These are phyloP conservation scores for Cephus pygmeus DNA, from an alignment of 2,888 invertebrate species.

Conservation along the genomic window DNA sequence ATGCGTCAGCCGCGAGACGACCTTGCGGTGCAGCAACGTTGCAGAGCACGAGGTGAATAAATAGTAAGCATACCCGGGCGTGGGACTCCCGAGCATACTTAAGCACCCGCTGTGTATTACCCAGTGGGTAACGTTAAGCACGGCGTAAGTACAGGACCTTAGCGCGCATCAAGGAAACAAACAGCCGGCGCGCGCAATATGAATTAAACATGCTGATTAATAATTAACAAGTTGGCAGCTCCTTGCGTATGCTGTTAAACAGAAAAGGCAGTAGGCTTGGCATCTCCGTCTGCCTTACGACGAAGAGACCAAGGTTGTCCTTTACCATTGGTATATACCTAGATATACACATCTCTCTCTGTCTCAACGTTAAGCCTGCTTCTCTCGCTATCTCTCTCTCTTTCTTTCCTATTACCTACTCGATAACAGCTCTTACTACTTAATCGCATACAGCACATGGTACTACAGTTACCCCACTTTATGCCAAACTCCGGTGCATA, in stretches of 20 bases:
- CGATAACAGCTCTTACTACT: slow-evolving; percentile 19
- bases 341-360: neutral
- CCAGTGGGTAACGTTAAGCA: slow-evolving; percentile 44
- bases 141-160: slow-evolving; percentile 53
- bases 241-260: slow-evolving; percentile 44
- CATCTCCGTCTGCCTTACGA: neutral
- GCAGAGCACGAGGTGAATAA: slow-evolving; percentile 41
- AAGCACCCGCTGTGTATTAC: slow-evolving; percentile 28
- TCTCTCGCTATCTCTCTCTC: slow-evolving; percentile 19
- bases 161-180: slow-evolving; percentile 64
- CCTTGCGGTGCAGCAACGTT: slow-evolving; percentile 41
- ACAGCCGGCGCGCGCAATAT: slow-evolving; percentile 63
- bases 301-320: neutral
- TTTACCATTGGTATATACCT: neutral
- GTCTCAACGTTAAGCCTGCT: neutral
- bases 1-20: slow-evolving; percentile 36
- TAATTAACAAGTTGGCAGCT: slow-evolving; percentile 64
- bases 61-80: slow-evolving; percentile 32
- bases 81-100: slow-evolving; percentile 24
- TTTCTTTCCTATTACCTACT: slow-evolving; percentile 7
- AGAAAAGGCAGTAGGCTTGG: slow-evolving; percentile 8
- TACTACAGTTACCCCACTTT: slow-evolving; percentile 18
- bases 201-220: slow-evolving; percentile 66
- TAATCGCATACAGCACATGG: slow-evolving; percentile 2
- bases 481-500: slow-evolving; percentile 18